Base-by-base conservation (phyloP, 2,113 vertebrate species). In the Sterna hirundo region DNA sequence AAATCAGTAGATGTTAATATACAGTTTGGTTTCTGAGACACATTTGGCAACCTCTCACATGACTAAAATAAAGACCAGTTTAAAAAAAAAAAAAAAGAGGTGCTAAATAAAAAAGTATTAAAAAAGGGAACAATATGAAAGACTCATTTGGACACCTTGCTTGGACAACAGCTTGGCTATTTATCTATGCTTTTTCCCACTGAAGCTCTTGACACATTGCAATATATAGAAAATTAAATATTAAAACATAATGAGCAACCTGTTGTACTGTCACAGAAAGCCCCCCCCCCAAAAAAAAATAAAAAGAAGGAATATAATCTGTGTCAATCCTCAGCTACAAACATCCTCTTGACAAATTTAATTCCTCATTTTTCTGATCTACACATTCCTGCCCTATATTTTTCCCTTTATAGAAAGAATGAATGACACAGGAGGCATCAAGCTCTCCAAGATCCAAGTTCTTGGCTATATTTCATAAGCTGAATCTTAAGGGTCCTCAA, bases 1-100 rank as follows among this genome's bases (percentile, higher is more conserved):
- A 91, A 92, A 91, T 81, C 95, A 82, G 95, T 96, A 95, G 92
- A 97, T 91, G 95, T 91, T 91, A 97, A 95, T 89, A 54, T 8
- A 81, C 34, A 30, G 38, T 71, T 91, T 78, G 47, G 36, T 92
- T 89, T 88, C 81, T 89, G 69, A 85, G 57, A 72, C 83, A 92
- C 69, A 91, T 96, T 95, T 95, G 86, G 77, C 61, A 89, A 19
- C 54, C 40, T 89, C 54, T 89, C 40, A 61, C 34, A 89, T 44
- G 40, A 44, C 26, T 88, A 46, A 71, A 76, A 91, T 61, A 47
- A 47, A 86, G 20, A 66, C 9, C 20, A 69, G 20, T 66, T 70
- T 7, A 12, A n/a, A 66, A 47, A 75, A 68, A 54, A 44, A 30
- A 40, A 16, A 5, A 5, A 6, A 54, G 8, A 21, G 15, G 14